phyloP scores from a whole-genome alignment of 2,797 vertebrate species.

The Arnoldichthys spilopterus region DNA sequence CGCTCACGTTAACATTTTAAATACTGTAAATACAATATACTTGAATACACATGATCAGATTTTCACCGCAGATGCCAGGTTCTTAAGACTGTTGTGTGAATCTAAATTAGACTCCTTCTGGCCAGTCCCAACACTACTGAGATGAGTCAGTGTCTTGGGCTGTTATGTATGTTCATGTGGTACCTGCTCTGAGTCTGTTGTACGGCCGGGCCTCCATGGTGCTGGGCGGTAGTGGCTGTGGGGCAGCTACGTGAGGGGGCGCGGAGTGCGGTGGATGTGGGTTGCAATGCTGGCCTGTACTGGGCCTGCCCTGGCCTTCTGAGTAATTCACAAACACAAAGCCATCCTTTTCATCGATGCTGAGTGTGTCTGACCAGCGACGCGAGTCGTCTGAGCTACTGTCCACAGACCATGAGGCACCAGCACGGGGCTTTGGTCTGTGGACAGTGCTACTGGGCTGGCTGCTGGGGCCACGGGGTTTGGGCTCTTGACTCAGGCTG shows the following conservation, averaged over 20 bases:
- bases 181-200: constrained; percentile 92
- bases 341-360: constrained; percentile 96
- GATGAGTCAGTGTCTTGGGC: too few relatives aligned
- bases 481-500: constrained; percentile 80
- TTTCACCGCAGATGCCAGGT: too few relatives aligned
- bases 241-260: constrained; percentile 60
- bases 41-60: too few relatives aligned
- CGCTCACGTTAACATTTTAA: too few relatives aligned
- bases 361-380: constrained; percentile 96
- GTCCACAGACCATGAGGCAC: constrained; percentile 86
- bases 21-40: too few relatives aligned
- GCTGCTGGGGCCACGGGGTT: constrained; percentile 68
- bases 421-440: constrained; percentile 72
- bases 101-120: too few relatives aligned
- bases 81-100: too few relatives aligned
- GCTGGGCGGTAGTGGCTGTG: constrained; percentile 79
- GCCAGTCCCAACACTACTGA: too few relatives aligned
- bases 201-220: constrained; percentile 81
- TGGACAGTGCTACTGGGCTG: constrained; percentile 82
- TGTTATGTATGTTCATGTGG: not conserved
- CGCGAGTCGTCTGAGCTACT: constrained; percentile 91
- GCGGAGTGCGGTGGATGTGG: constrained; percentile 57
- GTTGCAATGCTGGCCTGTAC: constrained; percentile 35
- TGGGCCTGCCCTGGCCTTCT: constrained; percentile 79
- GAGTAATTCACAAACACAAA: constrained; percentile 98